Evolutionary conservation across 2,888 invertebrate species (phyloP).

Genomic region (Polyploca ridens): DNA sequence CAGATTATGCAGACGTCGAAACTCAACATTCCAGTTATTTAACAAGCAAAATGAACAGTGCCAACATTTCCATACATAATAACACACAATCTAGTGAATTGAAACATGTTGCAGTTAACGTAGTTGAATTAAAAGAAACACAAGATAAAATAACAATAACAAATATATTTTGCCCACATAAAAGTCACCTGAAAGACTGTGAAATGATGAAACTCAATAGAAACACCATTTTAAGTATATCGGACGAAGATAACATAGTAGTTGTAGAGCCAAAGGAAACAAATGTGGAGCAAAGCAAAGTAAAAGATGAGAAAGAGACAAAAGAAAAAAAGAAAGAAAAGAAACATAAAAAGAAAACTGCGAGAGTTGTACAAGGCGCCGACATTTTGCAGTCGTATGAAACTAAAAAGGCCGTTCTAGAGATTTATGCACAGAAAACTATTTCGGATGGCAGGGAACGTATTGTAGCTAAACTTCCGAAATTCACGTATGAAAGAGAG

Average conservation of each 20-base stretch:
- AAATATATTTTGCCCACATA: conserved; percentile 15
- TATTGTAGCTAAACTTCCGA: conserved; percentile 65
- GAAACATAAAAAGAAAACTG: conserved; percentile 18
- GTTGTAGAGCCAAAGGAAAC: conserved; percentile 24
- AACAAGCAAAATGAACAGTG: conserved; percentile 32
- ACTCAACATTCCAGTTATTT: conserved; percentile 51
- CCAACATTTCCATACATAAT: conserved; percentile 36
- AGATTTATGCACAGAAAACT: conserved; percentile 65
- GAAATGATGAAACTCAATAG: conserved; percentile 36
- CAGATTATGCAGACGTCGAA: conserved; percentile 47
- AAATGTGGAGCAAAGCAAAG: conserved; percentile 15
- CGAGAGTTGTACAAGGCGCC: conserved; percentile 25
- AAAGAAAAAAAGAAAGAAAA: conserved; percentile 15
- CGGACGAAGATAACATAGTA: conserved; percentile 47
- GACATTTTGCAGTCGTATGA: conserved; percentile 68
- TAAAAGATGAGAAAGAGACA: conserved; percentile 9
- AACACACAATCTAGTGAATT: conserved; percentile 20
- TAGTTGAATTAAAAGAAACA: background rate
- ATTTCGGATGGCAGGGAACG: conserved; percentile 44
- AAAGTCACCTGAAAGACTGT: conserved; percentile 23
- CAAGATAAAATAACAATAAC: background rate
- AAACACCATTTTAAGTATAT: conserved; percentile 39
- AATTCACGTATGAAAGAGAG: conserved; percentile 57
- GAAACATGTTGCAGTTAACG: background rate
- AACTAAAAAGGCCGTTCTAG: conserved; percentile 71